Evolutionary conservation across 2,797 vertebrate genomes (phyloP).

Genomic region (Hyperoplus immaculatus): DNA sequence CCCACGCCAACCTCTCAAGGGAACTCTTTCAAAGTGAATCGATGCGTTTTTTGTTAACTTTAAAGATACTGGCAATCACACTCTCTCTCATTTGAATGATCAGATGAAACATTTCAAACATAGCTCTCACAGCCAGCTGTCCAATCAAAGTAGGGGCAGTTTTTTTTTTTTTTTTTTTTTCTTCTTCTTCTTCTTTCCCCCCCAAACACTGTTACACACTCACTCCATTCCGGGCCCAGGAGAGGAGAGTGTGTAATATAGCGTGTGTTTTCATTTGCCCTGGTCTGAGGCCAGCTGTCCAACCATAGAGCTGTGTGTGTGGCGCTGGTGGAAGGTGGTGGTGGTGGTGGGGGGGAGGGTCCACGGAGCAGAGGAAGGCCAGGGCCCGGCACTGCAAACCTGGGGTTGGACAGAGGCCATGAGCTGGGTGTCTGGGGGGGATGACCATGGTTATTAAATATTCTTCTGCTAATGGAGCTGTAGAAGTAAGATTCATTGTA

Average conservation of each 20-base stretch:
- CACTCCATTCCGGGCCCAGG: conserved; percentile 45
- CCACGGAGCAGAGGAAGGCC: conserved; percentile 38
- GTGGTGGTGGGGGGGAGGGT: conserved; percentile 24
- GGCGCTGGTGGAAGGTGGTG: conserved; percentile 50
- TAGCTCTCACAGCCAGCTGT: conserved; percentile 77
- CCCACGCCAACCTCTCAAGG: conserved; percentile 2
- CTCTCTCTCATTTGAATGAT: conserved; percentile 59
- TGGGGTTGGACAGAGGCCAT: conserved; percentile 78
- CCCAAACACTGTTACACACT: neutral
- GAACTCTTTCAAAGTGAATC: conserved; percentile 2
- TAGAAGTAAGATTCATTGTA: conserved; percentile 54
- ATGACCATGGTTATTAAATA: conserved; percentile 50
- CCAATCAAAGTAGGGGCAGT: conserved; percentile 74
- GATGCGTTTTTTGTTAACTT: too few relatives aligned
- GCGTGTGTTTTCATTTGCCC: conserved; percentile 84
- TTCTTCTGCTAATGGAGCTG: conserved; percentile 38
- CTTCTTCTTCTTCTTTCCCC: neutral
- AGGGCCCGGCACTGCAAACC: conserved; percentile 58
- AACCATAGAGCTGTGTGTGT: conserved; percentile 80
- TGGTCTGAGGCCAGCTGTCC: conserved; percentile 86
- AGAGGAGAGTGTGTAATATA: conserved; percentile 74
- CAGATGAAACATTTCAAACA: conserved; percentile 73
- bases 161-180: conserved; percentile 2
- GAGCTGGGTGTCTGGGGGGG: conserved; percentile 80
- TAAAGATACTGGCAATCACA: neutral